These are phyloP conservation scores for Orius insidiosus DNA, from an alignment of 1,140 invertebrate species.

Conservation along the genomic window DNA sequence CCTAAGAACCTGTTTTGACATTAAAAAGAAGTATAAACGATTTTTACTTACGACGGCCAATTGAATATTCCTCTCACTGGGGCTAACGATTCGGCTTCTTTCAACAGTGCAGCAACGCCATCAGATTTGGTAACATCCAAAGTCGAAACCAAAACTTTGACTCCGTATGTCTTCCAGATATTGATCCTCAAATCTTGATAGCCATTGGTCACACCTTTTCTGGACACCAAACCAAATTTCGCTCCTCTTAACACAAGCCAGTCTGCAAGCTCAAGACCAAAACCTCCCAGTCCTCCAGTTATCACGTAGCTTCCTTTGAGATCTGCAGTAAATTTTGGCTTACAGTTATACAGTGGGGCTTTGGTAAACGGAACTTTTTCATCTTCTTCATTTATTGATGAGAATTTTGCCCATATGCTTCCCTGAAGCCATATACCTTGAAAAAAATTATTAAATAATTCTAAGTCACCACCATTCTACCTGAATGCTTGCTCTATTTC, in stretches of 20 bases:
- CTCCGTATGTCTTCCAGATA: constrained; percentile 34
- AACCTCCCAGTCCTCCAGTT: constrained; percentile 61
- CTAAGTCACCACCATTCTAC: constrained; percentile 4
- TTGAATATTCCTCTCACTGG: constrained; percentile 64
- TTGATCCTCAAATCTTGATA: constrained; percentile 50
- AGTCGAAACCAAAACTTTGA: constrained; percentile 29
- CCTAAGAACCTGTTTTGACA: constrained; percentile 37
- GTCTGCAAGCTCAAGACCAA: constrained; percentile 77
- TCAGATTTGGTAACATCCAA: constrained; percentile 29
- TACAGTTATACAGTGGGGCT: background rate
- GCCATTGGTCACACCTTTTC: constrained; percentile 55
- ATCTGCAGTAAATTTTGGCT: constrained; percentile 33
- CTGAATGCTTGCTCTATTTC: constrained; percentile 47
- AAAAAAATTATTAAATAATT: too few species aligned
- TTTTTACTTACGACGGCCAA: constrained; percentile 36
- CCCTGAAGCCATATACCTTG: constrained; percentile 56
- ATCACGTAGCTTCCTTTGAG: constrained; percentile 31
- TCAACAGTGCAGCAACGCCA: constrained; percentile 36
- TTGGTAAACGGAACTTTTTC: constrained; percentile 22
- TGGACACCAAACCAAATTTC: constrained; percentile 60
- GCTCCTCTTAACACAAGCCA: constrained; percentile 72
- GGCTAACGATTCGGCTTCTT: constrained; percentile 35
- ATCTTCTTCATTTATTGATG: constrained; percentile 37
- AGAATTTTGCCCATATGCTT: constrained; percentile 80
- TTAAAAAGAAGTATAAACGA: constrained; percentile 23